Evolutionary conservation across 2,888 invertebrate species (phyloP), one percentile per base, ranked within the genome.

Genomic region (Agrochola macilenta): DNA sequence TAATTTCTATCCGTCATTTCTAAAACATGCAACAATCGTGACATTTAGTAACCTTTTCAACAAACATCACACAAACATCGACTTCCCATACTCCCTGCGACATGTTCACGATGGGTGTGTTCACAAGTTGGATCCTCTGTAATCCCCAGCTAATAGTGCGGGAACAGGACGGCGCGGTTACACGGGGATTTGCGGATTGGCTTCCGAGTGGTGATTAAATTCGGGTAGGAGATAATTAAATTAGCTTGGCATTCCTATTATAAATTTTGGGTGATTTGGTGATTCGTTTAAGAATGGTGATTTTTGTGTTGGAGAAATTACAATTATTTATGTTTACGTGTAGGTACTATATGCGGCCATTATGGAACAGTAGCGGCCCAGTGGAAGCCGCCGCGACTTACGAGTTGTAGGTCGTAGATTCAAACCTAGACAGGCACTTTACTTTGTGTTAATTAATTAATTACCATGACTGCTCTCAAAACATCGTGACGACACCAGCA

Each of bases 141-240:
- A 85, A 87, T 84, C 77, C 75, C 26, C 58, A 60, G 63, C 60
- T 75, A 73, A 74, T 84, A 76, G 87, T 57, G 30, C 57, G 69
- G 70, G 11, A 61, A 52, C 66, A 49, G 69, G n/a, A 54, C 26
- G 58, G 30, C 4, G 49, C n/a, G 23, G 68, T n/a, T 39, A 85
- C 86, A 82, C 52, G 69, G 65, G 30, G 69, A 77, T 82, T 66
- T 26, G 23, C 20, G 52, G 7, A 46, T 69, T 58, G 58, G 46
- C 78, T 77, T 52, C 23, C 1, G 4, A 60, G 3, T 82, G 65
- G 65, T 78, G 72, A 86, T 66, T 68, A 69, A 46, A 71, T 71
- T 81, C 8, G 20, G n/a, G 54, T 14, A 5, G 5, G 14, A 52
- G n/a, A 43, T 26, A 49, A 12, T 58, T 5, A 11, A 20, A 64